Base-by-base conservation (phyloP, 1,140 invertebrate species). In the Solenopsis fugax region DNA sequence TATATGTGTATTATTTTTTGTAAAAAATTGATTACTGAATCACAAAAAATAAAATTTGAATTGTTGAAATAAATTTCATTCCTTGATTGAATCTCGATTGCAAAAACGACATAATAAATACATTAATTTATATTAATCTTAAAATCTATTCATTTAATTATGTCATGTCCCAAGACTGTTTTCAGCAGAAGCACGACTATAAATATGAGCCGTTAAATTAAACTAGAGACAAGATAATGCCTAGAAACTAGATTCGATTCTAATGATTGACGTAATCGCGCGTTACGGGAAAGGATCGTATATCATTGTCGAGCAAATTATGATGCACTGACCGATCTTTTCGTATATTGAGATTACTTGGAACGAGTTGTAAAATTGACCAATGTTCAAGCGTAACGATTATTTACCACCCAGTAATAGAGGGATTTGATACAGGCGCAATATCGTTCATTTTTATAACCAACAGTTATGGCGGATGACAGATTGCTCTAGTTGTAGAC, bases 281-380 rank as follows among this genome's bases (percentile, higher is more conserved):
- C 60, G 56, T 41, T 7, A 77, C 64, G 16, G 34, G 64, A 50
- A 48, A 50, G 21, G 71, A 81, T 82, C 87, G 56, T 89, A 81
- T 65, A 89, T 89, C 88, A 89, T 72, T 76, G 88, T 76, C 87
- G 18, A 72, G 75, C 24, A 52, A 52, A 67, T 87, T 58, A 56
- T 29, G 76, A 67, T 80, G 21, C 50, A 72, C 67, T 16, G 69
- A 13, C 9, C 56, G 58, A 82, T 87, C 62, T 82, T 77, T 89
- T 87, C 87, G 71, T 64, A 81, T 64, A 65, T 82, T 54, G 71
- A 60, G 84, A 76, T 71, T 89, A 82, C 76, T n/a, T 41, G 34
- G 54, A 86, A 86, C 82, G 62, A 88, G 58, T 65, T 69, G n/a
- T 34, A 85, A 86, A 86, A 76, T 45, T 76, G 76, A 65, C 56